A percentile compares a stretch with the other conserved stretches of the same genome.
phyloP scores from a whole-genome alignment of 1,140 invertebrate genomes.

The Ericerus pela region DNA sequence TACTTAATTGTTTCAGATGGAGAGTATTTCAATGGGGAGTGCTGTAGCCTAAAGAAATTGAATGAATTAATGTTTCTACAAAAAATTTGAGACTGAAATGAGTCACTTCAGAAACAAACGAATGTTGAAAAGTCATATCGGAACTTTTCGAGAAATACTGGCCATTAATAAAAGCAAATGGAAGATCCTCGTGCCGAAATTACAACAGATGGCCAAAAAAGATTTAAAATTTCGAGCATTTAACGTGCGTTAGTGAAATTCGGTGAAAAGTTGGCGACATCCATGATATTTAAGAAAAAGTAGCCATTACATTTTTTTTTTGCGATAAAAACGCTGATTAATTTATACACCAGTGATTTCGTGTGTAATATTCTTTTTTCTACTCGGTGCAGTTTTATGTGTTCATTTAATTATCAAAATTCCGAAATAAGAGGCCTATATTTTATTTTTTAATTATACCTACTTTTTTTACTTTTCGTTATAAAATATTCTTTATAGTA shows the following conservation, averaged over 20 bases:
- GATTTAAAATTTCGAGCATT: slow-evolving; percentile 2
- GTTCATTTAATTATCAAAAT: slow-evolving; percentile 8
- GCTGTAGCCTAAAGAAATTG: too few species aligned
- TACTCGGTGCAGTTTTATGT: too few species aligned
- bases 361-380: too few species aligned
- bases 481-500: too few species aligned
- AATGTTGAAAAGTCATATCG: background rate
- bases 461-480: too few species aligned
- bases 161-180: background rate
- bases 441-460: slow-evolving; percentile 4
- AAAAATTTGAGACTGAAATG: background rate
- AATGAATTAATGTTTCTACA: background rate
- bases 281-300: too few species aligned
- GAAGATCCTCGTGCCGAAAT: slow-evolving; percentile 1
- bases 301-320: background rate
- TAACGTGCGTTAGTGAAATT: background rate
- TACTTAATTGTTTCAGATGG: too few species aligned
- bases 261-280: background rate
- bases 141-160: background rate
- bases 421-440: slow-evolving; percentile 4
- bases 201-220: background rate
- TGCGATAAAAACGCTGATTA: background rate
- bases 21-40: too few species aligned
- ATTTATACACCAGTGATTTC: background rate
- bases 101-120: background rate